phyloP scores from a whole-genome alignment of 1,140 invertebrate species.

The Solen grandis region DNA sequence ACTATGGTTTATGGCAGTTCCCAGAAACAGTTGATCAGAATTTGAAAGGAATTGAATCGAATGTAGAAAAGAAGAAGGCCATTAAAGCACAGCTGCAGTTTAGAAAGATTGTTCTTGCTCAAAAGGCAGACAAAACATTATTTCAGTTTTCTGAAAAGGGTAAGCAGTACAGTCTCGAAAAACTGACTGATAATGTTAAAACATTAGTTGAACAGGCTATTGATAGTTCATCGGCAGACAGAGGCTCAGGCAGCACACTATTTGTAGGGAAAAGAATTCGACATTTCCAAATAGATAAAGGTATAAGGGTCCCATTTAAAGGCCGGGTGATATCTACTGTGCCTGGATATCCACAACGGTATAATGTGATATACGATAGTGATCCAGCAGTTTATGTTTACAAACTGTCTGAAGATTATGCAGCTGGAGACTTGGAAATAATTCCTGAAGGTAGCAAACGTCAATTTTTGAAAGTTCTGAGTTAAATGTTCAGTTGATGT shows the following conservation, averaged over 20 bases:
- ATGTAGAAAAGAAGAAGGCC: conserved; percentile 36
- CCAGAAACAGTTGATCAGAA: not conserved
- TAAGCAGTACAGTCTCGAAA: too few species aligned
- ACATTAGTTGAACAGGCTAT: conserved; percentile 21
- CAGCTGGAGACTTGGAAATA: conserved; percentile 15
- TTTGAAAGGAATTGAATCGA: not conserved
- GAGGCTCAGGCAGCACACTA: not conserved
- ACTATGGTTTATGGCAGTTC: conserved; percentile 48
- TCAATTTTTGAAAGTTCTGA: too few species aligned
- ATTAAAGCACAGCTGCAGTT: too few species aligned
- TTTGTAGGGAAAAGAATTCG: conserved; percentile 26
- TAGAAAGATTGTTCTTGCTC: conserved; percentile 37
- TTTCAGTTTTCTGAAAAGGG: conserved; percentile 20
- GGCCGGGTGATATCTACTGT: conserved; percentile 15
- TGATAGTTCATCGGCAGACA: not conserved
- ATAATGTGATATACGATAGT: conserved; percentile 28
- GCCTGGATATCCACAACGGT: conserved; percentile 34
- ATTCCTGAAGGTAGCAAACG: not conserved
- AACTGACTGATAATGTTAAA: conserved; percentile 33
- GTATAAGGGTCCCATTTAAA: not conserved
- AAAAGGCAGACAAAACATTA: conserved; percentile 14
- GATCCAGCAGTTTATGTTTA: conserved; percentile 14
- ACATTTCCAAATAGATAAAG: not conserved
- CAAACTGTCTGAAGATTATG: conserved; percentile 18
- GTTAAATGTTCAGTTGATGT: conserved; percentile 16